Conservation (phyloP, 2,113 vertebrate genomes). For the Euleptes europaea region DNA sequence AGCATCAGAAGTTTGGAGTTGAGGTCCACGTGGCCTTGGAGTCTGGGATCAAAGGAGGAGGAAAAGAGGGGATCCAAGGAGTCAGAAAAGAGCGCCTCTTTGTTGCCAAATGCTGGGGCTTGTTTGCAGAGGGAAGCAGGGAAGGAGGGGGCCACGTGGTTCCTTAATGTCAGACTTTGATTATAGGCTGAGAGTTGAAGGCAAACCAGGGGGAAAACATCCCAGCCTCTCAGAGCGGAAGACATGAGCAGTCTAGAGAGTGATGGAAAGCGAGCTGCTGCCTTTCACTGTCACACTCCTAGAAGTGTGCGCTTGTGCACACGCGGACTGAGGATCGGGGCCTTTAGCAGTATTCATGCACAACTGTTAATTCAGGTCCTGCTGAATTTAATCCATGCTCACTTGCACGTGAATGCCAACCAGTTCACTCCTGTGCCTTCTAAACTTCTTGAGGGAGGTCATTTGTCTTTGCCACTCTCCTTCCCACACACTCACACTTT, state of each 20-base stretch:
- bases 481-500: neutral
- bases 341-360: neutral
- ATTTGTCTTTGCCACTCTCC: neutral
- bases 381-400: neutral
- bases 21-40: slow-evolving; percentile 2
- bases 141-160: neutral
- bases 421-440: neutral
- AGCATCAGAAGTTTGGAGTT: neutral
- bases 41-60: neutral
- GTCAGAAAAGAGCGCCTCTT: neutral
- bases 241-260: neutral
- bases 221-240: neutral
- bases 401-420: neutral
- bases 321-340: neutral
- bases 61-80: neutral
- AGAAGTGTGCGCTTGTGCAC: too few relatives aligned
- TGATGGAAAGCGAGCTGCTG: neutral
- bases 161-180: neutral
- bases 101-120: neutral
- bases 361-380: neutral
- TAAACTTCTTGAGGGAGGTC: neutral
- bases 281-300: neutral
- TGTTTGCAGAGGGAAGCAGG: neutral
- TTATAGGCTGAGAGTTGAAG: neutral
- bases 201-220: neutral